phyloP scores from a whole-genome alignment of 2,888 invertebrate species.

The Hetaerina titia region DNA sequence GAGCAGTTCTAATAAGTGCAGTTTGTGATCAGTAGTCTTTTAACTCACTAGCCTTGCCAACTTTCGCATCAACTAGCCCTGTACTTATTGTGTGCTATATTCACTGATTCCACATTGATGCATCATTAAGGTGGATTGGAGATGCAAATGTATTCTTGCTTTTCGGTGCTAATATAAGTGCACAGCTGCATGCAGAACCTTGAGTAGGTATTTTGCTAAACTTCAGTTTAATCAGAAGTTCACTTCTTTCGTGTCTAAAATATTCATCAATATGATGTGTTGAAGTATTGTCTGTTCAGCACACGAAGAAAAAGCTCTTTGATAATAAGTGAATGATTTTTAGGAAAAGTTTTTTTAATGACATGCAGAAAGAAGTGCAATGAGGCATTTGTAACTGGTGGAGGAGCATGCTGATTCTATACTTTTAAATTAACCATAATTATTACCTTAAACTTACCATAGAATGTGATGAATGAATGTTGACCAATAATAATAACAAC shows the following conservation, averaged over 20 bases:
- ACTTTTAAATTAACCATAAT: too few relatives aligned
- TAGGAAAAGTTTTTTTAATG: neutral
- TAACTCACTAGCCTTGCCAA: neutral
- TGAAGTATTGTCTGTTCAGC: neutral
- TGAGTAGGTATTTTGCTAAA: neutral
- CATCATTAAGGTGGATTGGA: neutral
- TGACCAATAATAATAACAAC: too few relatives aligned
- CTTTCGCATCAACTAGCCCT: neutral
- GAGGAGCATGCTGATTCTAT: neutral
- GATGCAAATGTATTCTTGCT: neutral
- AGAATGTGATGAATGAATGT: too few relatives aligned
- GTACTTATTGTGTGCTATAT: neutral
- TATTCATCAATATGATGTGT: neutral
- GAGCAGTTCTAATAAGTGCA: slow-evolving; percentile 24
- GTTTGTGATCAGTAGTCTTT: neutral
- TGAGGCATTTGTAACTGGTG: neutral
- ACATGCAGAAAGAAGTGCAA: neutral
- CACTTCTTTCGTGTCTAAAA: neutral
- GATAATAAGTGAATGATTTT: neutral
- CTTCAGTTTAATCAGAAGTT: neutral
- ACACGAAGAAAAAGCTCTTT: neutral
- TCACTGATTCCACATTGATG: neutral
- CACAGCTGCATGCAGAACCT: neutral
- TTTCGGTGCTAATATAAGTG: neutral
- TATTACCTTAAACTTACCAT: too few relatives aligned